These are phyloP conservation scores for Vulpes vulpes DNA, from an alignment of 2,113 vertebrate genomes.

Conservation along the genomic window DNA sequence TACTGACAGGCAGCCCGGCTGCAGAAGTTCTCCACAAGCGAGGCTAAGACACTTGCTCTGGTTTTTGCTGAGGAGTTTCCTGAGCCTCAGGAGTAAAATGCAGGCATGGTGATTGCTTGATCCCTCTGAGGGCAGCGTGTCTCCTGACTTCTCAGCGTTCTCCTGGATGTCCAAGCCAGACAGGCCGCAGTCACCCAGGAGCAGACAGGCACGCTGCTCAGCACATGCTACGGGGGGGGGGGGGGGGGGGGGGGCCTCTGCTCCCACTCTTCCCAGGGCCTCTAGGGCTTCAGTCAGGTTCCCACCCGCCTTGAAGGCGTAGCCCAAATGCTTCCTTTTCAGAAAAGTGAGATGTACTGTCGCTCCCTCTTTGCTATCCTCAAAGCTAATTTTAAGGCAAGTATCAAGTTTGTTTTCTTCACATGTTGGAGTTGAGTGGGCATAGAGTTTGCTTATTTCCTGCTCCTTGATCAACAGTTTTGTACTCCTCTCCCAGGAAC, in stretches of 20 bases:
- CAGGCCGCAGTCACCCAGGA: rapidly evolving
- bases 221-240: background rate
- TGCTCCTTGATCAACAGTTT: background rate
- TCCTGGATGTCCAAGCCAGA: background rate
- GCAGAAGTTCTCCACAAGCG: background rate
- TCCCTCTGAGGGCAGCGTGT: rapidly evolving
- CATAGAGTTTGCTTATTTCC: background rate
- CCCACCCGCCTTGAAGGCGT: no score
- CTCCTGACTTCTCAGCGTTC: no score
- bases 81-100: background rate
- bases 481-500: background rate
- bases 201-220: rapidly evolving
- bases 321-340: background rate
- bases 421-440: background rate
- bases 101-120: background rate
- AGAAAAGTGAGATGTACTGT: background rate
- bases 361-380: background rate
- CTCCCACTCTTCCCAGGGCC: rapidly evolving
- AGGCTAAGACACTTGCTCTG: background rate
- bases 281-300: background rate
- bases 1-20: background rate
- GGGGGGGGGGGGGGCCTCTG: background rate
- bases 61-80: background rate
- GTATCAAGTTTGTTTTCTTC: background rate
- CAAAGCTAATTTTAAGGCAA: background rate